Conservation (phyloP, 2,113 vertebrate genomes). For the Dipodomys stephensi region DNA sequence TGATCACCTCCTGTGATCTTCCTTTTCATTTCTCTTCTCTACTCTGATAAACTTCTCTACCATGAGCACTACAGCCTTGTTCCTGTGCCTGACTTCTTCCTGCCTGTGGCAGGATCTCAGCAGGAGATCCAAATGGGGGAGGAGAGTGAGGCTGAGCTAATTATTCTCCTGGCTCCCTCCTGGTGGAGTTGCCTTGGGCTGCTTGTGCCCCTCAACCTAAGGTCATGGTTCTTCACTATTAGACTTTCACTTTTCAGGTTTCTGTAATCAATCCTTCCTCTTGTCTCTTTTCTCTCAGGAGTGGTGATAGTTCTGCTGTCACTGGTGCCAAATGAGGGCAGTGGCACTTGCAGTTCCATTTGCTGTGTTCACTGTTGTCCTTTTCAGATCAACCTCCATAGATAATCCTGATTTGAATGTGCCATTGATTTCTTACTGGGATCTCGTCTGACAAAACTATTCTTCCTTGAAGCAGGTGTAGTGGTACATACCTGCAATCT, state of each 20-base stretch:
- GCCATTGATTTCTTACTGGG: slow-evolving; percentile 3
- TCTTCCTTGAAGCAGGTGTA: too few relatives aligned
- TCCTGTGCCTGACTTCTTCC: slow-evolving; percentile 49
- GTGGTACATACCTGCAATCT: too few relatives aligned
- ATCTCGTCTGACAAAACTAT: slow-evolving; percentile 11
- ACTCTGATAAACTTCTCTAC: not conserved
- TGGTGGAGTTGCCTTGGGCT: slow-evolving; percentile 63
- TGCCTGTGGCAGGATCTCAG: slow-evolving; percentile 9
- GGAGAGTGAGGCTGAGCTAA: slow-evolving; percentile 45
- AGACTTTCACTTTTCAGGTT: slow-evolving; percentile 64
- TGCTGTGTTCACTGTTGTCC: not conserved
- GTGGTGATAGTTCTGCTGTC: slow-evolving; percentile 27
- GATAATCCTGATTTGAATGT: not conserved
- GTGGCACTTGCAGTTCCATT: not conserved
- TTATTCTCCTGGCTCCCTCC: slow-evolving; percentile 57
- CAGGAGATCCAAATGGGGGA: slow-evolving; percentile 18
- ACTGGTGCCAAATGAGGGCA: not conserved
- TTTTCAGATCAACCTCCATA: slow-evolving; percentile 2
- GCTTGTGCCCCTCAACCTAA: slow-evolving; percentile 72
- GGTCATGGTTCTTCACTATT: slow-evolving; percentile 59
- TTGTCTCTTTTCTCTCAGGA: slow-evolving; percentile 44
- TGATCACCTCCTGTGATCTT: slow-evolving; percentile 5
- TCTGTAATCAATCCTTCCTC: slow-evolving; percentile 67
- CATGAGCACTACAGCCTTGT: not conserved
- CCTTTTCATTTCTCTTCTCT: not conserved